phyloP scores from a whole-genome alignment of 2,888 invertebrate genomes.

The Hesperia comma region DNA sequence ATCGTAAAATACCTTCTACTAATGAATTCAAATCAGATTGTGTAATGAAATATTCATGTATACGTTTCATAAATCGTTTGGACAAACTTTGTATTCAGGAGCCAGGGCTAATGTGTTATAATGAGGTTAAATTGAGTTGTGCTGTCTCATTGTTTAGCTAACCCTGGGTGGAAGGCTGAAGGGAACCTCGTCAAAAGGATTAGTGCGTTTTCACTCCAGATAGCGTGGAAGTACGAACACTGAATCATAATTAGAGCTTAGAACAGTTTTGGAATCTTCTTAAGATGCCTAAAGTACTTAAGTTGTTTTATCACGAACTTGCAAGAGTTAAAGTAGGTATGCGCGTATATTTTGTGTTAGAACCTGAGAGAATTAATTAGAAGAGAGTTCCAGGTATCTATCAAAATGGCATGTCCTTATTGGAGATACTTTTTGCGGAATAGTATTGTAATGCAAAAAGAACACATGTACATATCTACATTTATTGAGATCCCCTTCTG shows the following conservation, averaged over 20 bases:
- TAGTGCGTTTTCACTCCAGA: slow-evolving; percentile 31
- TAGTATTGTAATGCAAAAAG: too few relatives aligned
- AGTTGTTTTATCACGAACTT: slow-evolving; percentile 5
- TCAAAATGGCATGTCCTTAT: too few relatives aligned
- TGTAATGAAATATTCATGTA: slow-evolving; percentile 17
- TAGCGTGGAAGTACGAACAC: slow-evolving; percentile 24
- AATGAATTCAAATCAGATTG: slow-evolving; percentile 9
- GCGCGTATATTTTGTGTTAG: background rate
- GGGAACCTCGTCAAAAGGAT: slow-evolving; percentile 22
- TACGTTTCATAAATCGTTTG: slow-evolving; percentile 19
- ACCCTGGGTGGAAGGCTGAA: background rate
- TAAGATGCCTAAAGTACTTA: slow-evolving; percentile 5
- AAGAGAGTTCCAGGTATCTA: too few relatives aligned
- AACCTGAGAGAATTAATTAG: background rate
- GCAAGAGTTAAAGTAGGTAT: background rate
- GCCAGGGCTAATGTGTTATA: slow-evolving; percentile 27
- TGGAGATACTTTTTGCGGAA: too few relatives aligned
- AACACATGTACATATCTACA: too few relatives aligned
- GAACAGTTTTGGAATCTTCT: slow-evolving; percentile 27
- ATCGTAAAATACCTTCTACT: background rate
- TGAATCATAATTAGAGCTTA: slow-evolving; percentile 37
- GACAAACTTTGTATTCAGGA: slow-evolving; percentile 23
- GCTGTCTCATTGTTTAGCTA: slow-evolving; percentile 31
- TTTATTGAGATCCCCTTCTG: too few relatives aligned
- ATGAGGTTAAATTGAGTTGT: slow-evolving; percentile 29